Evolutionary conservation across 2,113 vertebrate species (phyloP).

Genomic region (Catharus minimus): DNA sequence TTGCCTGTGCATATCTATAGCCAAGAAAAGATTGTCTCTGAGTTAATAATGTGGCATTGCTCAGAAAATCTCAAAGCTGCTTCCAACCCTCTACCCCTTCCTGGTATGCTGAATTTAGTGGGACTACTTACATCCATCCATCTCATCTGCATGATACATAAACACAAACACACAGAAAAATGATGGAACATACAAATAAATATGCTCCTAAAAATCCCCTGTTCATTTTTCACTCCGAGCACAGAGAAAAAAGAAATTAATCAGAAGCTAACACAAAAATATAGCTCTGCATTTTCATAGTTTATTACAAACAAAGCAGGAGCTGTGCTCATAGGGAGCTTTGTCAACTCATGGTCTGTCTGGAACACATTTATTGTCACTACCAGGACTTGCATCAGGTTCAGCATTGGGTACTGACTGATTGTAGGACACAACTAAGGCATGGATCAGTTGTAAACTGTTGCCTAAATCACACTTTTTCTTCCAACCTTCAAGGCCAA

Average conservation of each 20-base stretch:
- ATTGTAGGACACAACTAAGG: background rate
- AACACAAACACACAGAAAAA: background rate
- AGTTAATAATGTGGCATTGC: background rate
- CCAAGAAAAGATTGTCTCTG: background rate
- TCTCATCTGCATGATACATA: background rate
- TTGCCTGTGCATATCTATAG: background rate
- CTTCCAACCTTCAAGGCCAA: background rate
- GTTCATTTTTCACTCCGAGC: background rate
- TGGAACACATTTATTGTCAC: background rate
- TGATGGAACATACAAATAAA: background rate
- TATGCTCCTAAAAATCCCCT: background rate
- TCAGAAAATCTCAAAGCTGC: background rate
- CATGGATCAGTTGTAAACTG: background rate
- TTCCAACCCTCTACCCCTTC: background rate
- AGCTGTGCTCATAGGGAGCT: background rate
- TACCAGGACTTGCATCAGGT: background rate
- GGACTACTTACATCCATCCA: background rate
- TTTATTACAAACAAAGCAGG: background rate
- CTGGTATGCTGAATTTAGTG: background rate
- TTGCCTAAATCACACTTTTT: background rate
- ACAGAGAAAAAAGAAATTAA: background rate
- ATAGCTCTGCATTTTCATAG: background rate
- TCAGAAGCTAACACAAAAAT: background rate
- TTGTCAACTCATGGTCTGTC: background rate
- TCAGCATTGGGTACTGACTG: background rate